Percentiles rank a stretch among this genome's conserved stretches.
Evolutionary conservation across 2,888 invertebrate genomes (phyloP).

Genomic region (Dichetophora obliterata): DNA sequence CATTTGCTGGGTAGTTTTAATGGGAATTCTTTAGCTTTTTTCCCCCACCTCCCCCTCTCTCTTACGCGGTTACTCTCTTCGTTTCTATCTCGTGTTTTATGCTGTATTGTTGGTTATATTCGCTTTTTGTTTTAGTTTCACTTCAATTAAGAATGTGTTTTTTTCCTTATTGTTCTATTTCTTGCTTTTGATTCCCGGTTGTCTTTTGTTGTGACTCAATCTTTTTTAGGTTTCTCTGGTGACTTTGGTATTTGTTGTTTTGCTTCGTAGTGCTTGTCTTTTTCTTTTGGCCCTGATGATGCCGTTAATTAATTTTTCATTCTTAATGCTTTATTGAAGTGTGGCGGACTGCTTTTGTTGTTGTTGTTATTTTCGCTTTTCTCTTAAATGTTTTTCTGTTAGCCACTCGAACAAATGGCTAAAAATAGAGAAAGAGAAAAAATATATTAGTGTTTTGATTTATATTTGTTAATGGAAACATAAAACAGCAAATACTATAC

Average conservation of each 20-base stretch:
- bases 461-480: neutral
- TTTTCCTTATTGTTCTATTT: slow-evolving; percentile 29
- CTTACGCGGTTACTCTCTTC: neutral
- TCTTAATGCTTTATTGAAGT: neutral
- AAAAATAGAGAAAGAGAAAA: neutral
- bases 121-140: slow-evolving; percentile 31
- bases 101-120: neutral
- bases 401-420: neutral
- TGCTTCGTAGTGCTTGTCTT: slow-evolving; percentile 37
- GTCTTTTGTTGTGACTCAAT: neutral
- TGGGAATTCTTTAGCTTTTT: neutral
- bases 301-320: neutral
- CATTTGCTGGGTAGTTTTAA: neutral
- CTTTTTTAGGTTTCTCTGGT: neutral
- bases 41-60: neutral
- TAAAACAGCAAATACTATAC: neutral
- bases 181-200: slow-evolving; percentile 4
- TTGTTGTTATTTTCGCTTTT: neutral
- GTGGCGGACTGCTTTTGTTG: neutral
- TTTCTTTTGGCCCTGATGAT: neutral
- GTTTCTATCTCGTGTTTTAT: neutral
- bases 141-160: slow-evolving; percentile 28
- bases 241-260: slow-evolving; percentile 18
- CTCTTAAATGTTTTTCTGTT: neutral
- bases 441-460: neutral